phyloP scores from a whole-genome alignment of 2,113 vertebrate species.

The Trochalopteron elliotii region DNA sequence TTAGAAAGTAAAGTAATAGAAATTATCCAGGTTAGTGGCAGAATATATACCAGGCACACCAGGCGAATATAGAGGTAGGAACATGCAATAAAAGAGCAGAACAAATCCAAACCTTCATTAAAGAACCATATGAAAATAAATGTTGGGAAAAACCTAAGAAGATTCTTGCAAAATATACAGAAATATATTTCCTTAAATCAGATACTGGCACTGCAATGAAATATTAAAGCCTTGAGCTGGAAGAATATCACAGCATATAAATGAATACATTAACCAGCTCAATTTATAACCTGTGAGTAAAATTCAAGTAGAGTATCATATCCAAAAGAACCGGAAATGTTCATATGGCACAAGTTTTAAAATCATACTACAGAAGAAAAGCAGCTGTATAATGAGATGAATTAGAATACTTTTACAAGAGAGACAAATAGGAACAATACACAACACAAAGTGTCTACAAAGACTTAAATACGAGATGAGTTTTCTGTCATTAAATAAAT shows the following conservation, averaged over 20 bases:
- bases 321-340: not conserved
- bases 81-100: not conserved
- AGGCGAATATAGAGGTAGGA: not conserved
- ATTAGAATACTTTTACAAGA: not conserved
- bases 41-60: not conserved
- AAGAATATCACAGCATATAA: not conserved
- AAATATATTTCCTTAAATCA: constrained; percentile 13
- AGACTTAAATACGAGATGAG: not conserved
- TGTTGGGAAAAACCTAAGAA: not conserved
- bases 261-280: not conserved
- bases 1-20: not conserved
- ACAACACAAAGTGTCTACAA: not conserved
- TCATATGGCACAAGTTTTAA: not conserved
- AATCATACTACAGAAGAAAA: not conserved
- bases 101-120: not conserved
- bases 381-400: not conserved
- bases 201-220: not conserved
- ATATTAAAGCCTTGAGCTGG: constrained; percentile 21
- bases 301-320: not conserved
- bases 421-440: not conserved
- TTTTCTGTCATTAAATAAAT: not conserved
- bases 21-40: not conserved
- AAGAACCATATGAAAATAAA: not conserved
- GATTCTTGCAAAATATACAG: not conserved
- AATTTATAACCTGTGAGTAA: constrained; percentile 12